Evolutionary conservation across 2,113 vertebrate species (phyloP), one percentile per base, ranked within the genome.

Genomic region (Oreochromis aureus): DNA sequence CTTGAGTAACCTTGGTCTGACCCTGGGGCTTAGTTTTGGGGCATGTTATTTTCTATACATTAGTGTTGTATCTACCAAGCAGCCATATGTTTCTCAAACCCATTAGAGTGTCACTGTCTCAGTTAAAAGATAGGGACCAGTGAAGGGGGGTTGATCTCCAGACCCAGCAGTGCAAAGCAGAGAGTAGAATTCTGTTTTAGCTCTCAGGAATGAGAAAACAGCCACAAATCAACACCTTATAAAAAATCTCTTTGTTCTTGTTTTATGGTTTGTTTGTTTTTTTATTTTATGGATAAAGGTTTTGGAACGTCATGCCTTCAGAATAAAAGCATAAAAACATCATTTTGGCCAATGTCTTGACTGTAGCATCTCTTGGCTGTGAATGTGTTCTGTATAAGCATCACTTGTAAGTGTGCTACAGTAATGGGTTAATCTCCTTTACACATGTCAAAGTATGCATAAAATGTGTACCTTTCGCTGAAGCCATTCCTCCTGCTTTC

Each of bases 401-500:
- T 13, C 10, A 32, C 10, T 84, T 79, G 24, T 46, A 63, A 19
- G 18, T 6, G 16, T 30, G 32, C 24, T 73, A 73, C 39, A 73
- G n/a, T 19, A 30, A 19, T 2, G 2, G 48, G 19, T 32, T 51
- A 19, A 32, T n/a, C 22, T 61, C 18, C 13, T 34, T 73, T 27
- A 18, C 34, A 83, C 22, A 34, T 4, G 32, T 80, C 15, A 24
- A 22, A 15, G 1, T 63, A 32, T 51, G 46, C 6, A 78, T 78
- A 7, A 63, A 63, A 87, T 16, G 9, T 53, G 9, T 84, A 99
- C 99, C 99, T 97, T 98, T 97, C 83, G 96, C 97, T 58, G 97
- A 97, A 55, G 98, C 98, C 82, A 99, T 93, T 27, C 99, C 98
- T 0, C 96, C 97, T 55, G 96, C 94, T 94, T 97, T 99, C 22